These are phyloP conservation scores for Thyatira batis DNA, from an alignment of 2,888 invertebrate genomes.

Conservation along the genomic window DNA sequence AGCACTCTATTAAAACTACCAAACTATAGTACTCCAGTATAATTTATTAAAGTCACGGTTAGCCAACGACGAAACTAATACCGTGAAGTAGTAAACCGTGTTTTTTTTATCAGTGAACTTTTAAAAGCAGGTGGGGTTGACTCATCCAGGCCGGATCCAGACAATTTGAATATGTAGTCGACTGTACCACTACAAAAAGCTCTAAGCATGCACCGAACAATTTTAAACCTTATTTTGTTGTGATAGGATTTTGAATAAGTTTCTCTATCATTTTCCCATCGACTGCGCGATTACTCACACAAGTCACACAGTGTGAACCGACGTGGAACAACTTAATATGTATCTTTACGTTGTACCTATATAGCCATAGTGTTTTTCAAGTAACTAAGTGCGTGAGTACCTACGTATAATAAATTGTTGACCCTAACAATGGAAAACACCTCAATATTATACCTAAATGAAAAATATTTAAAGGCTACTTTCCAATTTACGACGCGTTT, in stretches of 20 bases:
- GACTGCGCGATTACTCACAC: background rate
- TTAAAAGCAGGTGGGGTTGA: constrained; percentile 32
- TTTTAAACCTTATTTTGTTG: background rate
- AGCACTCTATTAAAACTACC: background rate
- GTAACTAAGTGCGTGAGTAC: constrained; percentile 17
- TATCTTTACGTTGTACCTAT: constrained; percentile 33
- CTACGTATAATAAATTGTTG: background rate
- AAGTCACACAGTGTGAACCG: constrained; percentile 20
- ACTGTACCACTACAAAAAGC: background rate
- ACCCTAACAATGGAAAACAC: too few species aligned
- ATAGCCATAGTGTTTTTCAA: constrained; percentile 31
- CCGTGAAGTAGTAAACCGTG: constrained; percentile 22
- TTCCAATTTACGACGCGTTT: too few species aligned
- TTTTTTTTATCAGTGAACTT: constrained; percentile 21
- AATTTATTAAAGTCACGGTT: background rate
- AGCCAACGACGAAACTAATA: constrained; percentile 1
- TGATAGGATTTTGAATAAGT: background rate
- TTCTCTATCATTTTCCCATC: background rate
- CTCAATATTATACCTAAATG: too few species aligned
- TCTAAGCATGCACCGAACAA: background rate
- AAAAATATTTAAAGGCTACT: too few species aligned
- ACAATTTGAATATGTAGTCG: constrained; percentile 28
- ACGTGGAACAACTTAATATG: constrained; percentile 37
- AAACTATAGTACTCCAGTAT: background rate
- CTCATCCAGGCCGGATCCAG: constrained; percentile 41